These are phyloP conservation scores for Palythoa grandis DNA, from an alignment of 92 coral and sea anemone species.

Conservation along the genomic window DNA sequence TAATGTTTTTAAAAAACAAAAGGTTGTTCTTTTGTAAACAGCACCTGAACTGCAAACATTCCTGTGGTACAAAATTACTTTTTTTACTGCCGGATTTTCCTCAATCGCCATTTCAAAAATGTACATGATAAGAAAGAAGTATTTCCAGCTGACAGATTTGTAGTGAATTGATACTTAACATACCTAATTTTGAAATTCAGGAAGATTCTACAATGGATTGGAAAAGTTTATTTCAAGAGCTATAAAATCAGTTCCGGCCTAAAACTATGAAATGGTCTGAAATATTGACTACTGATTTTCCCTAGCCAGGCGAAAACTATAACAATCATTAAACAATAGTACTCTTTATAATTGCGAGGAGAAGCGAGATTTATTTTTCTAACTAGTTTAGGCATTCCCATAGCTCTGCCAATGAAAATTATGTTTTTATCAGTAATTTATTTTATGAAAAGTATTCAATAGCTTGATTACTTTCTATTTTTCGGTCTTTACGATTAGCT, in stretches of 20 bases:
- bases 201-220: neutral
- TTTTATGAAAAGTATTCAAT: no score
- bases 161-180: neutral
- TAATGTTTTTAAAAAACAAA: neutral
- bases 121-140: neutral
- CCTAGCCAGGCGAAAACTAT: neutral
- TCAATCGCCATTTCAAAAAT: conserved; percentile 1
- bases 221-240: neutral
- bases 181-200: neutral
- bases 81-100: neutral
- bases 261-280: no score
- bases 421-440: no score
- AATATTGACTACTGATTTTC: neutral
- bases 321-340: neutral
- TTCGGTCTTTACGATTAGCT: no score
- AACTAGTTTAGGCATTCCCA: no score
- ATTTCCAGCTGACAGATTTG: neutral
- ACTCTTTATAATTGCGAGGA: neutral
- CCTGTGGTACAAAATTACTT: neutral
- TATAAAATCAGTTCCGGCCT: neutral
- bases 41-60: neutral
- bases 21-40: neutral
- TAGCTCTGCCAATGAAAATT: no score
- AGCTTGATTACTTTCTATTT: no score
- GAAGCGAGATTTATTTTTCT: no score